phyloP scores from a whole-genome alignment of 2,888 invertebrate species.

The Zygothrica quintamaculata region DNA sequence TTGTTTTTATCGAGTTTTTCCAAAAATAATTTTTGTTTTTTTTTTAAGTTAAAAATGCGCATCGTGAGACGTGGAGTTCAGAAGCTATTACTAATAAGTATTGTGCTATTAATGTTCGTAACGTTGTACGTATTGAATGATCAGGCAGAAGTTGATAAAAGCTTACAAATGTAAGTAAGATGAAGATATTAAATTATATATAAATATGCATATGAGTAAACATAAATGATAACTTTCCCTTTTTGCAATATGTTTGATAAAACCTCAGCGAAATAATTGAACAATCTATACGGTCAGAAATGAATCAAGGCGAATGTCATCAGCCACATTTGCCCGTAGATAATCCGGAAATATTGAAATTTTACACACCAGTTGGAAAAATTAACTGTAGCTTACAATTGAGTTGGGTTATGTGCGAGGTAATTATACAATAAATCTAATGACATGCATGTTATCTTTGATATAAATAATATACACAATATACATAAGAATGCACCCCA shows the following conservation, averaged over 20 bases:
- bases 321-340: slow-evolving; percentile 88
- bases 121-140: slow-evolving; percentile 45
- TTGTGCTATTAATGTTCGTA: slow-evolving; percentile 32
- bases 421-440: slow-evolving; percentile 79
- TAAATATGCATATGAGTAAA: background rate
- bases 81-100: slow-evolving; percentile 45
- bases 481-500: too few relatives aligned
- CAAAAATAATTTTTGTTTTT: background rate
- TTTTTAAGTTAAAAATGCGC: slow-evolving; percentile 64
- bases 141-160: slow-evolving; percentile 51
- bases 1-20: slow-evolving; percentile 15
- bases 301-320: slow-evolving; percentile 86
- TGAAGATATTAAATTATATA: too few relatives aligned
- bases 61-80: slow-evolving; percentile 60
- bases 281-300: slow-evolving; percentile 84
- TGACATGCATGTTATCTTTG: background rate
- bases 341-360: slow-evolving; percentile 90
- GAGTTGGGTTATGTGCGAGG: slow-evolving; percentile 91
- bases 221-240: slow-evolving; percentile 5
- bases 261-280: slow-evolving; percentile 85
- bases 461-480: too few relatives aligned
- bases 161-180: slow-evolving; percentile 67
- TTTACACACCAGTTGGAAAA: slow-evolving; percentile 87
- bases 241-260: background rate
- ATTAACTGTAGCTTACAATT: slow-evolving; percentile 87